Base-by-base conservation (phyloP, 1,140 invertebrate species). In the Anastrepha ludens region DNA sequence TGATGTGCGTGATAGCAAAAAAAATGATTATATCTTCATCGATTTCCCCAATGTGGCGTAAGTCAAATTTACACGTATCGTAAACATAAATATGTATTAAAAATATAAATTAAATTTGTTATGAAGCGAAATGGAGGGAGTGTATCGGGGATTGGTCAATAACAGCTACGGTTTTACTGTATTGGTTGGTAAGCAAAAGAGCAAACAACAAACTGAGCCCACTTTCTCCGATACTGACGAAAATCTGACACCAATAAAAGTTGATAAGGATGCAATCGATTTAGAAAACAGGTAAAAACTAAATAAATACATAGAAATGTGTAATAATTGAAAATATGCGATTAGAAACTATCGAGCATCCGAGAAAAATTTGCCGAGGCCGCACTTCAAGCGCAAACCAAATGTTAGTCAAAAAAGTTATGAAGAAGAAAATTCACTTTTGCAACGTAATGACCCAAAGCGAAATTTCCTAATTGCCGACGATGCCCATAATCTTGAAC, bases 1-100 rank as follows among this genome's bases (percentile, higher is more conserved):
- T 13, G n/a, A 74, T 1, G 74, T 88, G 3, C n/a, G 86, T 20
- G 70, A 88, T 62, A 87, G 86, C n/a, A 60, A 55, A 8, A 88
- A 87, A 44, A 64, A 64, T 67, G 70, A 87, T 59, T 87, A 55
- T 41, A 29, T 81, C n/a, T 81, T 88, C 81, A 74, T 87, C 47
- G 86, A 88, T 65, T 88, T 88, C 11, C 70, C 86, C 17, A 88
- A 20, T 50, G 78, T 88, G 29, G 88, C 88, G 88, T 88, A 87
- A 88, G 88, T 88, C n/a, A 55, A 47, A 29, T 13, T 29, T 64
- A 44, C 59, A 47, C 13, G 58, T 55, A 39, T 44, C 50, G n/a
- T 29, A 29, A 29, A 29, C 29, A 29, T 29, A 29, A 29, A 29
- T 29, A 29, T 44, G 7, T 74, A 55, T 74, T 62, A 17, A 81